Base-by-base conservation (phyloP, 2,113 vertebrate genomes). In the Peromyscus leucopus region DNA sequence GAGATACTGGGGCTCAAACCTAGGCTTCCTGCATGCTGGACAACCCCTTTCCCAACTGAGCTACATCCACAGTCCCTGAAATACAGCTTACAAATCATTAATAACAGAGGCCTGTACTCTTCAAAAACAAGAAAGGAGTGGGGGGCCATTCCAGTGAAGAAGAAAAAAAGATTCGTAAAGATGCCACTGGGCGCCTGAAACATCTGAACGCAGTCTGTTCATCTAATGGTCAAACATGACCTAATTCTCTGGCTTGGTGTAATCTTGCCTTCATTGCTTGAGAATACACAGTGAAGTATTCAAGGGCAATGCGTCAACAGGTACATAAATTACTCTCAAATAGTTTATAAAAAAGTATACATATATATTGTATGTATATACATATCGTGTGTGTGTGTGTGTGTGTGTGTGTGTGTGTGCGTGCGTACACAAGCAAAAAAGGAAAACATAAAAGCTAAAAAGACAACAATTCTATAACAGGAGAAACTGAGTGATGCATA, bases 261-360 rank as follows among this genome's bases (percentile, higher is more conserved):
- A 46, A 48, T 15, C 65, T 15, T 28, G 9, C 48, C 46, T 24
- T 67, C 57, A 16, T 55, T 84, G 88, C 89, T 74, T 36, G 26
- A 24, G 78, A 94, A 79, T 17, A 55, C 0, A 86, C 5, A 79
- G 26, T 65, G 6, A 93, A 89, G 31, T 75, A 36, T 36, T 65
- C 84, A 65, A 78, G 12, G n/a, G 39, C n/a, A 51, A 90, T 59
- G 9, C 7, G n/a, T 46, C 46, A 82, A 72, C 0, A 69, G 48
- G 42, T 57, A n/a, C 79, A 13, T 36, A 97, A 92, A 55, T 92
- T 72, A 65, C 67, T 79, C 36, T 80, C 39, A 90, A 88, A 67
- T 24, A 92, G 24, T 89, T 65, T 28, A 65, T 63, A 15, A 80
- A 90, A 90, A 93, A 92, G n/a, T 39, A 61, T 46, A 46, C 39